phyloP scores from a whole-genome alignment of 2,797 vertebrate species.

The Pipistrellus kuhlii region DNA sequence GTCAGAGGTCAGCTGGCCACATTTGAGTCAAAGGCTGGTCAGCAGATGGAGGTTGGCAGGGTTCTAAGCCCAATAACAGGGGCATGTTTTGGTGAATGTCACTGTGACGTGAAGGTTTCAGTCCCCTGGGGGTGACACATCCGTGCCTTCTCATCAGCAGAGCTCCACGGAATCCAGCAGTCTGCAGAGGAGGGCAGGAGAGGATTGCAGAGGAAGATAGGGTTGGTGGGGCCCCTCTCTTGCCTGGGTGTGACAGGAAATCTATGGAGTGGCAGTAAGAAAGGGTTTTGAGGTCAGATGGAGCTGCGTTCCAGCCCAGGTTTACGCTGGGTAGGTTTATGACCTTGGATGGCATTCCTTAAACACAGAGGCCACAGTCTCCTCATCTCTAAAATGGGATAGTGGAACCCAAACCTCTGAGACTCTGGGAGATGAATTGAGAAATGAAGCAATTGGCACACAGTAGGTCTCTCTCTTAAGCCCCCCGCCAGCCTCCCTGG shows the following conservation, averaged over 20 bases:
- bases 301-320: background rate
- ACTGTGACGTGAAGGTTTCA: background rate
- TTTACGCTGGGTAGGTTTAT: background rate
- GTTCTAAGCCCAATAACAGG: background rate
- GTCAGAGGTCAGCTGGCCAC: background rate
- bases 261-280: background rate
- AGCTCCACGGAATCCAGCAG: background rate
- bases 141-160: background rate
- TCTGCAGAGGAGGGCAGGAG: background rate
- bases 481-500: background rate
- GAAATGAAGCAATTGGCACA: fast-evolving
- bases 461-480: background rate
- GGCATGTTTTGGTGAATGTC: background rate
- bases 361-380: background rate
- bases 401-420: background rate
- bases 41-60: background rate
- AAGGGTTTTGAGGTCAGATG: background rate
- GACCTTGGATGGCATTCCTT: background rate
- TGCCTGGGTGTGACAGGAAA: background rate
- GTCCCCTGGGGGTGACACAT: background rate
- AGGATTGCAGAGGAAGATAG: background rate
- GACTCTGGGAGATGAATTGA: background rate
- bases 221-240: background rate
- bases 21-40: fast-evolving
- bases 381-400: background rate